Base-by-base conservation (phyloP, 2,888 invertebrate species). In the Esperia sulphurella region DNA sequence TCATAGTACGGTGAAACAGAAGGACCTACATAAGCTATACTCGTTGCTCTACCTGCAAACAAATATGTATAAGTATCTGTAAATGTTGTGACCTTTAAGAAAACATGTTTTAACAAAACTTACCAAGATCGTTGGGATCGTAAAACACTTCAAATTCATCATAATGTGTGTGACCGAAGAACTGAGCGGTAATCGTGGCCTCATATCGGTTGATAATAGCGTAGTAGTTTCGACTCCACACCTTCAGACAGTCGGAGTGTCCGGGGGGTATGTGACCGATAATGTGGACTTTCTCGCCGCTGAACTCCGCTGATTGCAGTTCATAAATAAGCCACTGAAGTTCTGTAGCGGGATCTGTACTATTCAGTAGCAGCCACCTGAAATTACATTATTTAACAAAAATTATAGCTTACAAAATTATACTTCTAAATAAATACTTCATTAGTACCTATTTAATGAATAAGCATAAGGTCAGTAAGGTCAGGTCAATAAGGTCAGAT, bases 231-330 rank as follows among this genome's bases (percentile, higher is more conserved):
- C 97, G 93, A 5, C 98, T 97, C 97, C 98, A 99, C 4, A 97
- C 95, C 86, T 97, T 97, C 33, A 98, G 83, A 68, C 98, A 98
- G 76, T 97, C 97, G 0, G 95, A 94, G 71, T 96, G 96, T 3
- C 98, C 98, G 0, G 98, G 98, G 0, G 98, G 98, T 63, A 98
- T 98, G 75, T 99, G 99, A 0, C 97, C 98, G 46, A 99, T 95
- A n/a, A 99, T 95, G 70, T 98, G 98, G 9, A 98, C 98, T 79
- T 98, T 97, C 79, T 98, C 97, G 10, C 95, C 95, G 59, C 95
- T 96, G 75, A 96, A 95, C 81, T 98, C 98, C 0, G 98, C 97
- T 9, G 96, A 95, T 72, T 98, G 97, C 9, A 99, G 87, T 75
- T 98, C 97, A 64, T 96, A 95, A 53, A 98, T 96, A 47, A 99